Evolutionary conservation across 2,797 vertebrate genomes (phyloP), one percentile per base, ranked within the genome.

Genomic region (Podarcis lilfordi): DNA sequence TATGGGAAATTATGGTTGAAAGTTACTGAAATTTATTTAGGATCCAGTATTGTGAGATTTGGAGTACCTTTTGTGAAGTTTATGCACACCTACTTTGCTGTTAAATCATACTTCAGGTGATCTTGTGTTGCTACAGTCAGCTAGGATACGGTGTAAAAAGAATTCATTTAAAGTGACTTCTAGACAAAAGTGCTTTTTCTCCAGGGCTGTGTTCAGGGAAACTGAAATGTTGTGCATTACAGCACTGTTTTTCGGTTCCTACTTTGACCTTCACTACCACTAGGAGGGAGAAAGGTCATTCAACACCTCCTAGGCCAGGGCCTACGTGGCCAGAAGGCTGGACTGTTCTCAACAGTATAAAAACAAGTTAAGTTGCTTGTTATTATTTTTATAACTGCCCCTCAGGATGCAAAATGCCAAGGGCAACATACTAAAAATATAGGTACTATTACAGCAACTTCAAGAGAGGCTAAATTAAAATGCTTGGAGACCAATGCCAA

Each of bases 381-480:
- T 88, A 89, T 87, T 94, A 83, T 86, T 87, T 69, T 79, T 40
- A 68, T 64, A 88, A 86, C 76, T 91, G 80, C 79, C 90, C 75
- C 84, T 85, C 85, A 19, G 45, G 84, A 78, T 88, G 81, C 68
- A 81, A 92, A 95, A 91, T 92, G 55, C 17, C 85, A 88, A 92
- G 92, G 76, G 71, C 93, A 93, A 66, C 76, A 89, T 29, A 50
- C 17, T 85, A 87, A 86, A 93, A 93, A 35, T 59, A 66, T 77
- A 79, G 9, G 0, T 87, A 71, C 90, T 90, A 10, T 1, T 92
- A 76, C 25, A 89, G 71, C 32, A 91, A 91, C n/a, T 35, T 81
- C 88, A 94, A 91, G 76, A 92, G 80, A 86, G 81, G 90, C 93
- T 92, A 92, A 86, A 86, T 93, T 90, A 85, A 94, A 95, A 21